A percentile compares a stretch with the other conserved stretches of the same genome.
Evolutionary conservation across 1,140 invertebrate genomes (phyloP).

Genomic region (Drosophila littoralis): DNA sequence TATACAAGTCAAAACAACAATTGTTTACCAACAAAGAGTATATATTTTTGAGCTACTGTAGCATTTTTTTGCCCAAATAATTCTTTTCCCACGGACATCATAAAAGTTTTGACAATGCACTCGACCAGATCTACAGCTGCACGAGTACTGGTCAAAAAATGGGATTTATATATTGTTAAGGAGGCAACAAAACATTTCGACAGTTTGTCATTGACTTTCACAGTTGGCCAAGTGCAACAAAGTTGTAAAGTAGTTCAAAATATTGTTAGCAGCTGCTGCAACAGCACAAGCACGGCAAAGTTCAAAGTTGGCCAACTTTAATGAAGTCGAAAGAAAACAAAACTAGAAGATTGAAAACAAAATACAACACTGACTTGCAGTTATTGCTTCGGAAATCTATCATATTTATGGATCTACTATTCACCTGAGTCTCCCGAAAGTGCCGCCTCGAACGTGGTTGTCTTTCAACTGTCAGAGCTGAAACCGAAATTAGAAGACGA

Average conservation of each 20-base stretch:
- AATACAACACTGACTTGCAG: neutral
- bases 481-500: slow-evolving; percentile 49
- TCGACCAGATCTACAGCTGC: neutral
- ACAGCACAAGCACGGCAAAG: slow-evolving; percentile 24
- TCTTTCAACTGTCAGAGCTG: slow-evolving; percentile 20
- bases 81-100: neutral
- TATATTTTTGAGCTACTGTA: no score
- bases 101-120: slow-evolving; percentile 17
- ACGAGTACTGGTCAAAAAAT: neutral
- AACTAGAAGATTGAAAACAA: slow-evolving; percentile 2
- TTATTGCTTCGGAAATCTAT: no score
- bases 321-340: slow-evolving; percentile 38
- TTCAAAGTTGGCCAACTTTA: slow-evolving; percentile 53
- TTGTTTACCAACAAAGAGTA: no score
- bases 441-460: neutral
- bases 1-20: no score
- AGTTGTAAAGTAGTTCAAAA: slow-evolving; percentile 34
- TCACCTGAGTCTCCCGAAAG: slow-evolving; percentile 27
- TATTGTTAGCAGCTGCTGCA: slow-evolving; percentile 35
- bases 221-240: slow-evolving; percentile 13
- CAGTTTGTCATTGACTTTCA: slow-evolving; percentile 41
- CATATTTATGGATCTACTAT: neutral
- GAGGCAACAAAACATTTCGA: slow-evolving; percentile 39
- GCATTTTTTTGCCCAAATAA: neutral
- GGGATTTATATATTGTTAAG: slow-evolving; percentile 10